phyloP scores from a whole-genome alignment of 2,888 invertebrate genomes.

The Pollenia angustigena region DNA sequence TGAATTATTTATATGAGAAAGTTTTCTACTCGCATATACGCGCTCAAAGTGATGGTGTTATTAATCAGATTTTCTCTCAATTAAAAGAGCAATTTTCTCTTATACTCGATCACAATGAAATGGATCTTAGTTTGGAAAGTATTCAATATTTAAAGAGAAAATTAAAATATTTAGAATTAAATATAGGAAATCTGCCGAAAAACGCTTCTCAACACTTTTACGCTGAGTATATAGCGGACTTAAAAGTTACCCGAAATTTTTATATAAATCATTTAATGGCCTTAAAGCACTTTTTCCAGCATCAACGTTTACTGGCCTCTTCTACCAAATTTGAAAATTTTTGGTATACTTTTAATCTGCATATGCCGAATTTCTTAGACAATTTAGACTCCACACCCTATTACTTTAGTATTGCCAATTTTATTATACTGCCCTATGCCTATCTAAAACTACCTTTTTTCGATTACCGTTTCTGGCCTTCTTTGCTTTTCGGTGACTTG shows the following conservation, averaged over 20 bases:
- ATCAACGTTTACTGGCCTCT: slow-evolving; percentile 58
- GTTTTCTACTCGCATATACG: slow-evolving; percentile 74
- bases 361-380: slow-evolving; percentile 77
- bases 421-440: slow-evolving; percentile 79
- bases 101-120: slow-evolving; percentile 75
- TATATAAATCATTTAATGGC: slow-evolving; percentile 79
- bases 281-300: slow-evolving; percentile 75
- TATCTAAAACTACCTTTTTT: slow-evolving; percentile 79
- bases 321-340: slow-evolving; percentile 7
- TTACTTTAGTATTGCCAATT: slow-evolving; percentile 77
- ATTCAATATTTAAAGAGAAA: slow-evolving; percentile 76
- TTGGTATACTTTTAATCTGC: slow-evolving; percentile 78
- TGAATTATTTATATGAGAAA: slow-evolving; percentile 79
- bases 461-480: slow-evolving; percentile 78
- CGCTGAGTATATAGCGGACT: slow-evolving; percentile 69
- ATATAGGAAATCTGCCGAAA: slow-evolving; percentile 79
- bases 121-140: slow-evolving; percentile 73
- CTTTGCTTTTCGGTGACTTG: slow-evolving; percentile 79
- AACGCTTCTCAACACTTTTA: slow-evolving; percentile 76
- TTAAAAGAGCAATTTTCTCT: slow-evolving; percentile 76
- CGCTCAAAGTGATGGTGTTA: slow-evolving; percentile 75
- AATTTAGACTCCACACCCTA: slow-evolving; percentile 79
- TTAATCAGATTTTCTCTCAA: slow-evolving; percentile 76
- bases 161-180: slow-evolving; percentile 76
- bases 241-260: slow-evolving; percentile 76